A percentile compares a stretch with the other conserved stretches of the same genome.
Conservation (phyloP, 2,888 invertebrate species). For the Beris morrisii region DNA sequence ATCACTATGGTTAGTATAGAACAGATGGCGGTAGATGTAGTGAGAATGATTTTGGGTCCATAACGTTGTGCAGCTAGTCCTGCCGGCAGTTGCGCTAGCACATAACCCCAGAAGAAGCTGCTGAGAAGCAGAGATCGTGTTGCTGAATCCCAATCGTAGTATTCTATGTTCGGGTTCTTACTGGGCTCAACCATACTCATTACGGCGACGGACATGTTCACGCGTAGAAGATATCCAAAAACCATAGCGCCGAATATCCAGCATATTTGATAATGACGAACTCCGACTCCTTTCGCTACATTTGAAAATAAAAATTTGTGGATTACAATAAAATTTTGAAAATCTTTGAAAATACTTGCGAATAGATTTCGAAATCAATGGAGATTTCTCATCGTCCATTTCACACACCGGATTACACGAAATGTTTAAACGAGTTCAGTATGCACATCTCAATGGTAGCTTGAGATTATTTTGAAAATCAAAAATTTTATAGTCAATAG, state of each 20-base stretch:
- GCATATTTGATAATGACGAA: constrained; percentile 65
- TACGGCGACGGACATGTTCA: constrained; percentile 72
- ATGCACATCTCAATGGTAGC: too few species aligned
- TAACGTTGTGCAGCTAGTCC: constrained; percentile 50
- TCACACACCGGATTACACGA: too few species aligned
- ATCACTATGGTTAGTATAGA: constrained; percentile 66
- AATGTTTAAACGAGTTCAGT: too few species aligned
- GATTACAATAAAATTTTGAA: not conserved
- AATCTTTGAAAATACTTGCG: constrained; percentile 1
- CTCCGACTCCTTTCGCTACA: constrained; percentile 60
- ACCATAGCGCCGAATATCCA: constrained; percentile 65
- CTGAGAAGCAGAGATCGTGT: constrained; percentile 66
- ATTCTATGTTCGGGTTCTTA: constrained; percentile 49
- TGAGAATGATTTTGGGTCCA: constrained; percentile 19
- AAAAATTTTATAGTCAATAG: too few species aligned
- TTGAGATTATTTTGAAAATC: too few species aligned
- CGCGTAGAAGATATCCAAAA: constrained; percentile 67
- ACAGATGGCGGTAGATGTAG: constrained; percentile 50
- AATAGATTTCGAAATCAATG: not conserved
- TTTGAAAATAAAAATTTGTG: constrained; percentile 39
- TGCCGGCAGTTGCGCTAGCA: constrained; percentile 70
- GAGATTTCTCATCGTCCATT: not conserved
- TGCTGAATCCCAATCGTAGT: constrained; percentile 55
- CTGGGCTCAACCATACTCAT: constrained; percentile 66
- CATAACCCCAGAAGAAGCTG: constrained; percentile 81